These are phyloP conservation scores for Huso huso DNA, from an alignment of 2,797 vertebrate species.

Conservation along the genomic window DNA sequence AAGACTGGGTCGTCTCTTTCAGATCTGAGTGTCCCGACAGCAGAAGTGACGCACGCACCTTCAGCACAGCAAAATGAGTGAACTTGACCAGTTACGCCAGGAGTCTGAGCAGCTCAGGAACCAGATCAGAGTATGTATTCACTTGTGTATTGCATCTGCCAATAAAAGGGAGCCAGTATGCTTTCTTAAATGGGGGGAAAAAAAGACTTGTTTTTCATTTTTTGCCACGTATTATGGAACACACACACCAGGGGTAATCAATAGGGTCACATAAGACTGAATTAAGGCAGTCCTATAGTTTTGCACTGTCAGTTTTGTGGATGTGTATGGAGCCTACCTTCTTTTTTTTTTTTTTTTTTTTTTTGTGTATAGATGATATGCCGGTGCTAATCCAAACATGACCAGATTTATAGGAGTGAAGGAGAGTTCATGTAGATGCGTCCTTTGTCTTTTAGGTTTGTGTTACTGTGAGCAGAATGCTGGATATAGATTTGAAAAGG, in stretches of 20 bases:
- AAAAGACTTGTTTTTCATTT: not conserved
- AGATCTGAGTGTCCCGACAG: slow-evolving; percentile 80
- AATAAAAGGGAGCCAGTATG: too few relatives aligned
- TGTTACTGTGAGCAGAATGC: not conserved
- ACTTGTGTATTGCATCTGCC: not conserved
- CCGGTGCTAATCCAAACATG: slow-evolving; percentile 1
- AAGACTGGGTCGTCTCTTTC: slow-evolving; percentile 16
- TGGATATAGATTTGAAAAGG: not conserved
- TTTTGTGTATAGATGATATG: too few relatives aligned
- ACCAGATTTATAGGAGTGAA: slow-evolving; percentile 1
- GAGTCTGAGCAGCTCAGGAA: slow-evolving; percentile 96
- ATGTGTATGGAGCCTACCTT: too few relatives aligned
- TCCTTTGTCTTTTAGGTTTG: not conserved
- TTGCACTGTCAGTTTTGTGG: too few relatives aligned
- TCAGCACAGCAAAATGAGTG: slow-evolving; percentile 93
- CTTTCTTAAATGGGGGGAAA: not conserved
- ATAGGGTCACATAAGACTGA: not conserved
- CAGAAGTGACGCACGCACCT: slow-evolving; percentile 70
- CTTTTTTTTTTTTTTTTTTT: too few relatives aligned
- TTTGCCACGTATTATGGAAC: not conserved
- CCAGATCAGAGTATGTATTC: slow-evolving; percentile 84
- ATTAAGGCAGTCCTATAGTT: not conserved
- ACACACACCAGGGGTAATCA: slow-evolving; percentile 3
- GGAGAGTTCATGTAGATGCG: not conserved
- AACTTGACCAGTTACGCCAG: slow-evolving; percentile 96